A percentile compares a stretch with the other conserved stretches of the same genome.
phyloP scores from a whole-genome alignment of 2,888 invertebrate genomes.

The Diplazon laetatorius region DNA sequence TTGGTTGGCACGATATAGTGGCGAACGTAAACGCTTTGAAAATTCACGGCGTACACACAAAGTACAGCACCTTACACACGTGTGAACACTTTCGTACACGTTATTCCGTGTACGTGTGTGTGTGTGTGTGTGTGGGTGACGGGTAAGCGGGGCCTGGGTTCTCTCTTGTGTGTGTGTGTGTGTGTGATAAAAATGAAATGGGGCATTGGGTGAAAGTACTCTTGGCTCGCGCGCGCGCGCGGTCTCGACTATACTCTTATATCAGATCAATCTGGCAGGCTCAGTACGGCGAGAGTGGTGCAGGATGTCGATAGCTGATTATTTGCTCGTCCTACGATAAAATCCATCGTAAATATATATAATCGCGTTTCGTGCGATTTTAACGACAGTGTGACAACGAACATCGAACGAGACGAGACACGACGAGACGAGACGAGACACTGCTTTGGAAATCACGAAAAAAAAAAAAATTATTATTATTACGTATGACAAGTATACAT shows the following conservation, averaged over 20 bases:
- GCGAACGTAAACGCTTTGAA: too few relatives aligned
- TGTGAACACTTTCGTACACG: neutral
- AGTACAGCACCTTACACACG: neutral
- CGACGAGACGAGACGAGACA: neutral
- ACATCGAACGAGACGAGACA: neutral
- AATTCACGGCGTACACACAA: neutral
- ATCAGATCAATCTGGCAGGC: slow-evolving; percentile 76
- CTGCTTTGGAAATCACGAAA: too few relatives aligned
- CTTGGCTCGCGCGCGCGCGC: slow-evolving; percentile 63
- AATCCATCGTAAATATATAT: slow-evolving; percentile 14
- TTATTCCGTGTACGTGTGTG: slow-evolving; percentile 60
- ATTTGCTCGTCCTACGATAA: slow-evolving; percentile 61
- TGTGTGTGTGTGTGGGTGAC: slow-evolving; percentile 64
- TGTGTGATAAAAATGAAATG: slow-evolving; percentile 81
- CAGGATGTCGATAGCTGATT: slow-evolving; percentile 72
- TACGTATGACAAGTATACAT: neutral
- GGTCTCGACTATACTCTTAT: slow-evolving; percentile 77
- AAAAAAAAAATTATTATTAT: neutral
- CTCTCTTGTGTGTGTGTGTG: slow-evolving; percentile 71
- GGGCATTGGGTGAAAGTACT: slow-evolving; percentile 83
- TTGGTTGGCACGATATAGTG: too few relatives aligned
- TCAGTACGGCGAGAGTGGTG: slow-evolving; percentile 51
- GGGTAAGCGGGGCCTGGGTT: slow-evolving; percentile 13
- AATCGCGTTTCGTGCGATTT: slow-evolving; percentile 1
- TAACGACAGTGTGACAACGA: neutral